These are phyloP conservation scores for Microtus oregoni DNA, from an alignment of 2,113 vertebrate genomes.

Conservation along the genomic window DNA sequence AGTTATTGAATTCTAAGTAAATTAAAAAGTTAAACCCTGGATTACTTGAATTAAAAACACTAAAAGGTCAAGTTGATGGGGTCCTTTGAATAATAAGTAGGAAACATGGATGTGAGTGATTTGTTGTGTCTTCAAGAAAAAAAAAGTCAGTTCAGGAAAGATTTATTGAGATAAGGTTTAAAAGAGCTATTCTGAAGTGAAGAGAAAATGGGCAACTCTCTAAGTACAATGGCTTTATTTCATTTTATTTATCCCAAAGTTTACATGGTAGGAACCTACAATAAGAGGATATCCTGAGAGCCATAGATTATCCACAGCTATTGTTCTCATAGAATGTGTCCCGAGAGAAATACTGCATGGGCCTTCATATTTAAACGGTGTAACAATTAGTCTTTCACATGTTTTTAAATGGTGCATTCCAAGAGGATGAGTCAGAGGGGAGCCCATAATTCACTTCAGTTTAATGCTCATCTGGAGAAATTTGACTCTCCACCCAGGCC, in stretches of 20 bases:
- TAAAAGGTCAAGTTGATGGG: neutral
- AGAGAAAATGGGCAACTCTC: neutral
- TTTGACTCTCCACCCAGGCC: neutral
- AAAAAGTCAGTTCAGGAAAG: neutral
- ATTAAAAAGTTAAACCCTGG: neutral
- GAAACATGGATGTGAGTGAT: neutral
- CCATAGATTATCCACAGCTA: constrained; percentile 62
- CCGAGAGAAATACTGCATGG: constrained; percentile 40
- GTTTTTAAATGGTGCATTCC: constrained; percentile 54
- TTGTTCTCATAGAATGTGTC: constrained; percentile 62
- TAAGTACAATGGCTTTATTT: constrained; percentile 18
- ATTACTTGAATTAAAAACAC: neutral
- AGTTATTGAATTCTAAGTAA: neutral
- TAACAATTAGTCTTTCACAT: constrained; percentile 73
- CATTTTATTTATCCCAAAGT: constrained; percentile 5
- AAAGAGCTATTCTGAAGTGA: neutral
- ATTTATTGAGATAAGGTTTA: constrained; percentile 13
- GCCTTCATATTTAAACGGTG: constrained; percentile 58
- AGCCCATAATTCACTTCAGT: neutral
- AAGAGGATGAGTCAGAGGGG: constrained; percentile 46
- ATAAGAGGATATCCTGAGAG: constrained; percentile 68
- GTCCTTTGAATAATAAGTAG: neutral
- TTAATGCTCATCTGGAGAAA: constrained; percentile 1
- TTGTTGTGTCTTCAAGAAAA: constrained; percentile 19
- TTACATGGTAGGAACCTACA: neutral